These are phyloP conservation scores for human (Homo sapiens) DNA, from an alignment of 2,113 vertebrate genomes.

Conservation along the genomic window DNA sequence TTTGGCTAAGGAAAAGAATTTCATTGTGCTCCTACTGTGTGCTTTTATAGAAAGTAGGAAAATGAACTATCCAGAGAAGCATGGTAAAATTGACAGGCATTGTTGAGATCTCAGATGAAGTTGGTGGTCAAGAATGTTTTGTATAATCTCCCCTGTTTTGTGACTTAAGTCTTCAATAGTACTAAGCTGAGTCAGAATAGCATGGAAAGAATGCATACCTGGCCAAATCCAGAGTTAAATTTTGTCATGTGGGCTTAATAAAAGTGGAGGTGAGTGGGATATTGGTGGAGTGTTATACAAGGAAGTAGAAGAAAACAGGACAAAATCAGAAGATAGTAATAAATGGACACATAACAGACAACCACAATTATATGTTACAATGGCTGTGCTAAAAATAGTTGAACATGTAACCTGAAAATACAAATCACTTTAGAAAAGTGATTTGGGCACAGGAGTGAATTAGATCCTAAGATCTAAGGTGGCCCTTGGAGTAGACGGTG, in stretches of 20 bases:
- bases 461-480: neutral
- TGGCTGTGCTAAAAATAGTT: neutral
- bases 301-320: neutral
- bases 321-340: neutral
- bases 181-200: neutral
- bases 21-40: neutral
- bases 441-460: neutral
- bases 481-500: neutral
- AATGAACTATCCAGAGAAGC: neutral
- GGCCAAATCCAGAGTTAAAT: neutral
- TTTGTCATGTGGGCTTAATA: neutral
- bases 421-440: neutral
- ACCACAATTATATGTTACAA: neutral
- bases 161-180: neutral
- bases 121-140: neutral
- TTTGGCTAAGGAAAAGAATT: no score
- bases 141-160: neutral
- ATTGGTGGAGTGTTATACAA: neutral
- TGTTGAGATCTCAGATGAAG: neutral
- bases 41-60: neutral
- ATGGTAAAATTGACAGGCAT: no score
- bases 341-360: neutral
- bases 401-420: neutral
- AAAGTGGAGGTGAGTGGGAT: neutral
- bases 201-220: neutral